Conservation (phyloP, 1,140 invertebrate genomes). For the Zaprionus capensis region DNA sequence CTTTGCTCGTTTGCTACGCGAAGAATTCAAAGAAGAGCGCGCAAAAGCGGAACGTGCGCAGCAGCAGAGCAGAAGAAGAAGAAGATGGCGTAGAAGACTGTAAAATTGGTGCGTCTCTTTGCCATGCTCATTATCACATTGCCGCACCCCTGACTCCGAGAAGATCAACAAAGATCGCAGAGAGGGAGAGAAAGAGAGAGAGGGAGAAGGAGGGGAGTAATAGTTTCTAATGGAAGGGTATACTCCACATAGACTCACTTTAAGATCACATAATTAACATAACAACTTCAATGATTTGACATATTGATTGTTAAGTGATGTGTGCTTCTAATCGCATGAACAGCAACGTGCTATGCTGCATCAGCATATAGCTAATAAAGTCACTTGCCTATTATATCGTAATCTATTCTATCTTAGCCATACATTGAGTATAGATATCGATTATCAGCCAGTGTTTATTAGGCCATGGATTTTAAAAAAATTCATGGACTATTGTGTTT, state of each 20-base stretch:
- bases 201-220: too few species aligned
- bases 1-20: neutral
- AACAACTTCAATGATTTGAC: neutral
- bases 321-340: neutral
- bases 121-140: slow-evolving; percentile 6
- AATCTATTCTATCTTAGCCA: neutral
- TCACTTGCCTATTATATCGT: neutral
- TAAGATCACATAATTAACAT: too few species aligned
- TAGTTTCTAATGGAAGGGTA: too few species aligned
- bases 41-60: slow-evolving; percentile 1
- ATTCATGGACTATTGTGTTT: too few species aligned
- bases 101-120: slow-evolving; percentile 8
- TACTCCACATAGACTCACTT: too few species aligned
- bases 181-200: neutral
- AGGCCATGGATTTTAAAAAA: too few species aligned
- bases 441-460: neutral
- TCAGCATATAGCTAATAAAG: neutral
- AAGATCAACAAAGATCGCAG: neutral
- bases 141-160: neutral
- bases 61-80: too few species aligned
- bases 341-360: neutral
- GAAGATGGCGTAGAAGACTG: neutral
- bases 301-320: neutral
- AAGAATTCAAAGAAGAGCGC: slow-evolving; percentile 1
- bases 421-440: neutral